Base-by-base conservation (phyloP, 2,888 invertebrate genomes). In the Pollenia griseotomentosa region DNA sequence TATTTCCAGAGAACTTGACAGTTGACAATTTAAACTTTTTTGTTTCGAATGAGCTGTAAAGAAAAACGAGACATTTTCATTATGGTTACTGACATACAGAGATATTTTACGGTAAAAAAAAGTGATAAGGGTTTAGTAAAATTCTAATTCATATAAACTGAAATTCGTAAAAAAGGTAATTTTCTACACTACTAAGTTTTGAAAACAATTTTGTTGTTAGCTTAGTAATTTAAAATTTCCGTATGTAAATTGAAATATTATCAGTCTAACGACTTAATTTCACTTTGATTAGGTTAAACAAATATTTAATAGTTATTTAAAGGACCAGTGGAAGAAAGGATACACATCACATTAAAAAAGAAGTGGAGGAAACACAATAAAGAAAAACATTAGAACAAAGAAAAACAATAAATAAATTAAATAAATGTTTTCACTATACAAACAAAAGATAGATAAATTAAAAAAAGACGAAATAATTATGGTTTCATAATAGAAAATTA, bases 401-500 rank as follows among this genome's bases (percentile, higher is more conserved):
- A 40, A 83, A 42, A 68, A 55, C 51, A 77, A 83, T 79, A 73
- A 80, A 81, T 85, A 80, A 55, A 70, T 80, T 85, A 74, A 75
- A 70, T 57, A 68, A 80, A 80, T 80, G 75, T 61, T 80, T 75
- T 63, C 7, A 46, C 44, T 48, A 71, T 44, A 48, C 55, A 85
- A 85, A 79, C 75, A 81, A 77, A 51, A 33, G 42, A 77, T 57
- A 79, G 74, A 75, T 68, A 65, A 42, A 66, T 2, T 23, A 19
- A 68, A 19, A 74, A 82, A 63, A 65, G 61, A 81, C 80, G 65
- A 71, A 85, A 85, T 81, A 85, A 81, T 81, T 77, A 80, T 85
- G 51, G 70, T 75, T 63, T 71, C 19, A 55, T 51, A 70, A 80
- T 74, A 57, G 42, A 61, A 75, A 82, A 8, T 46, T 9, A 55